A percentile compares a stretch with the other conserved stretches of the same genome.
Conservation (phyloP, 1,140 invertebrate species). For the Pemphigus obesinymphae region DNA sequence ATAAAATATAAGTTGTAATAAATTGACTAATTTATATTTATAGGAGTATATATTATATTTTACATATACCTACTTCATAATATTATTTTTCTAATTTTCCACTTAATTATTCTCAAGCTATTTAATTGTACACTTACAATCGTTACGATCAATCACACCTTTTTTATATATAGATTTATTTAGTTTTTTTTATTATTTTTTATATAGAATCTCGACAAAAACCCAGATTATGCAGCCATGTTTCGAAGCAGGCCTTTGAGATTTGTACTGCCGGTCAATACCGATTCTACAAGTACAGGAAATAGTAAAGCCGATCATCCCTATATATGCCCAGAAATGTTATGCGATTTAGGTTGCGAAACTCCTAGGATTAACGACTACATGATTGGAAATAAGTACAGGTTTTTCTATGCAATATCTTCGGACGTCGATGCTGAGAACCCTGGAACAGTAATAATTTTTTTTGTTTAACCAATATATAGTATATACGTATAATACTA, state of each 20-base stretch:
- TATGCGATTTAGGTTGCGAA: constrained; percentile 74
- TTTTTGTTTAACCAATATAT: too few species aligned
- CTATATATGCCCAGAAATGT: constrained; percentile 56
- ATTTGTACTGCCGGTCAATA: constrained; percentile 61
- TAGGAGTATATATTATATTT: too few species aligned
- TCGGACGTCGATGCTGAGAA: constrained; percentile 76
- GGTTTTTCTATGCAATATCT: constrained; percentile 84
- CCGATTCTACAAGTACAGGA: too few species aligned
- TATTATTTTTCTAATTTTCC: too few species aligned
- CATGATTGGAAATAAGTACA: constrained; percentile 64
- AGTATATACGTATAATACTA: too few species aligned
- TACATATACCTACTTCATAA: too few species aligned
- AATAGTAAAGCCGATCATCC: neutral
- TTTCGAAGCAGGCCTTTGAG: constrained; percentile 71
- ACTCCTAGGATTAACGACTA: constrained; percentile 72
- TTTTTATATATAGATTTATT: too few species aligned
- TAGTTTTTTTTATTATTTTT: neutral
- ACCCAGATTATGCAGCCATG: constrained; percentile 72
- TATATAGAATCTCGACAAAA: constrained; percentile 70
- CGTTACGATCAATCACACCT: neutral
- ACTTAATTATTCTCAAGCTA: too few species aligned
- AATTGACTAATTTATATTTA: too few species aligned
- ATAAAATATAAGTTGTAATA: too few species aligned
- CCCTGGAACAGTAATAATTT: constrained; percentile 74
- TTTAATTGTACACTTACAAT: neutral